A percentile compares a stretch with the other conserved stretches of the same genome.
Conservation (phyloP, 2,888 invertebrate species). For the Megaustenia siamemsis region DNA sequence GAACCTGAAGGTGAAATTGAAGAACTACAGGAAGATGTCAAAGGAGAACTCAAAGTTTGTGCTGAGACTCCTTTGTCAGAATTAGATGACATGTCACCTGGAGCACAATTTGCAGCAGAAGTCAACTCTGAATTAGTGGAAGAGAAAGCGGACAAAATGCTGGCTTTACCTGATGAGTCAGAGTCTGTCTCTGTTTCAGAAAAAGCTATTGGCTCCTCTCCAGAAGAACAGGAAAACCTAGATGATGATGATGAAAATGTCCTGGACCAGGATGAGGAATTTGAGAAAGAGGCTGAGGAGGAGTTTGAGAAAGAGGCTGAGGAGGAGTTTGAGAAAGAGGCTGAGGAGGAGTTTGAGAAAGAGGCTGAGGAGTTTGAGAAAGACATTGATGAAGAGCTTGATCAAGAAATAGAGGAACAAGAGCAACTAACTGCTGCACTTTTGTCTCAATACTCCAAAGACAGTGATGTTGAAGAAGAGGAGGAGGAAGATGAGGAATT, state of each 20-base stretch:
- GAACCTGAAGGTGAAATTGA: neutral
- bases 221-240: constrained; percentile 51
- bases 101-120: neutral
- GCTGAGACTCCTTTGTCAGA: neutral
- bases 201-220: constrained; percentile 38
- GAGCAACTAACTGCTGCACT: constrained; percentile 57
- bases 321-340: constrained; percentile 35
- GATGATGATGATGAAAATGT: constrained; percentile 42
- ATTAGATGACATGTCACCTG: neutral
- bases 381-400: constrained; percentile 50
- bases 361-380: constrained; percentile 24
- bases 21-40: neutral
- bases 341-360: constrained; percentile 23
- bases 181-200: constrained; percentile 50
- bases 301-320: constrained; percentile 37
- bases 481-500: constrained; percentile 42
- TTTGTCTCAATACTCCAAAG: constrained; percentile 51
- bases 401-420: constrained; percentile 56
- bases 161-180: constrained; percentile 20
- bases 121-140: constrained; percentile 42
- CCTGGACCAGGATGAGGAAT: constrained; percentile 40
- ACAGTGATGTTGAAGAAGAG: constrained; percentile 34
- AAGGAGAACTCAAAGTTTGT: neutral
- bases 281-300: constrained; percentile 26
- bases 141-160: constrained; percentile 34